Conservation (phyloP, 2,797 vertebrate species). For the Onychomys torridus region DNA sequence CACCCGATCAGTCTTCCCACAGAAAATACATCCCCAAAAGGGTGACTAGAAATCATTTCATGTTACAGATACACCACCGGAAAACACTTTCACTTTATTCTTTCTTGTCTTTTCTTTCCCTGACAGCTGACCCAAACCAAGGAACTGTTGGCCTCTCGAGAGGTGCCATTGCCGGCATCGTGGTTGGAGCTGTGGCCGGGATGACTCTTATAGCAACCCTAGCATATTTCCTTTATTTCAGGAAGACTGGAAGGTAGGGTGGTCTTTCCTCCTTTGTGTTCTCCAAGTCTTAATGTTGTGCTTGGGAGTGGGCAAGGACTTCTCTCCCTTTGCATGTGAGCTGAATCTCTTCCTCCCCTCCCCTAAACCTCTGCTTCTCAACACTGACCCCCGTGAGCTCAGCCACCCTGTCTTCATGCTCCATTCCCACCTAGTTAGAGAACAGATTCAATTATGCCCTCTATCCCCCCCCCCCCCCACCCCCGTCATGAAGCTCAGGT, state of each 20-base stretch:
- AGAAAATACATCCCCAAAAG: background rate
- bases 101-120: constrained; percentile 27
- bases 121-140: background rate
- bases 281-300: background rate
- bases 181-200: background rate
- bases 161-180: constrained; percentile 24
- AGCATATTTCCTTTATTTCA: background rate
- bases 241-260: constrained; percentile 59
- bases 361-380: background rate
- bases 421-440: background rate
- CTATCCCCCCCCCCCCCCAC: no score
- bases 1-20: background rate
- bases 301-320: background rate
- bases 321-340: background rate
- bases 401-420: background rate
- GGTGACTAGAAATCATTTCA: background rate
- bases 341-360: background rate
- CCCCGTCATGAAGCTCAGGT: background rate
- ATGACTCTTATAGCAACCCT: background rate
- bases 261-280: background rate
- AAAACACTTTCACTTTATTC: background rate
- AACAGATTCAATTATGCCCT: background rate
- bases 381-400: background rate
- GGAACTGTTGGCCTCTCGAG: background rate
- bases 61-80: background rate